A percentile compares a stretch with the other conserved stretches of the same genome.
phyloP scores from a whole-genome alignment of 2,113 vertebrate species.

The Danio rerio region GRCz12tu NC_133183.1:12063001-12063500 shows the following conservation, averaged over 20 bases:
- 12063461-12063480: slow-evolving; percentile 88
- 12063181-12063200: neutral
- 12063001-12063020: too few species aligned
- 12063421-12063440: slow-evolving; percentile 83
- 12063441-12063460: slow-evolving; percentile 84
- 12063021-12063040: too few species aligned
- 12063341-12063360: slow-evolving; percentile 30
- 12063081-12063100: too few species aligned
- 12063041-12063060: too few species aligned
- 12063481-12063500: slow-evolving; percentile 80
- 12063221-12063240: neutral
- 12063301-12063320: slow-evolving; percentile 43
- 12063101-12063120: too few species aligned
- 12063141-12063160: neutral
- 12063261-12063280: neutral
- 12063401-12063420: slow-evolving; percentile 71
- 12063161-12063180: neutral
- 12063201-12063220: neutral
- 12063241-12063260: neutral
- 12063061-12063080: too few species aligned
- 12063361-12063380: slow-evolving; percentile 72
- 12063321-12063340: slow-evolving; percentile 57
- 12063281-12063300: neutral
- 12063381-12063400: slow-evolving; percentile 84
- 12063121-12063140: too few species aligned